phyloP scores from a whole-genome alignment of 2,113 vertebrate species.

The Terrapene triunguis region DNA sequence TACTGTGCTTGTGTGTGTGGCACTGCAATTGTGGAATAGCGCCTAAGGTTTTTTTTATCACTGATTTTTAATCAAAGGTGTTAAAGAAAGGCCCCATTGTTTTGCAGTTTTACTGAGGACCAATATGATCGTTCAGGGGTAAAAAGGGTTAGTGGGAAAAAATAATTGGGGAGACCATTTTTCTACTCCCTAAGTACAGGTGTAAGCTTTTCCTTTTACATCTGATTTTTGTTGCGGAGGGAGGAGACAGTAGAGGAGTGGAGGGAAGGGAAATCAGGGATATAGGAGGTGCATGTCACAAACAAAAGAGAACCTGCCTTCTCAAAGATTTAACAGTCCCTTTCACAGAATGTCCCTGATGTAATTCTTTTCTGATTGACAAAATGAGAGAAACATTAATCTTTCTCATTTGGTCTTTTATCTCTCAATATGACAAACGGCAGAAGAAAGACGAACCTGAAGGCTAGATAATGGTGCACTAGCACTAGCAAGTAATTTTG shows the following conservation, averaged over 20 bases:
- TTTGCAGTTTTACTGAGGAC: not conserved
- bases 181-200: not conserved
- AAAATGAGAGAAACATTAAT: not conserved
- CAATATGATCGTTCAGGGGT: not conserved
- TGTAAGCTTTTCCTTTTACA: not conserved
- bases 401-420: not conserved
- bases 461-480: not conserved
- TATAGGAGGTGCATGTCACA: not conserved
- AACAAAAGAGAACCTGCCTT: not conserved
- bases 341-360: not conserved
- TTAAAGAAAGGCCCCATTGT: not conserved
- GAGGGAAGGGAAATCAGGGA: not conserved
- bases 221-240: not conserved
- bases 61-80: not conserved
- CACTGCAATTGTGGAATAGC: not conserved
- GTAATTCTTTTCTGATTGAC: not conserved
- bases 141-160: not conserved
- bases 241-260: not conserved
- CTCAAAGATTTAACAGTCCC: not conserved
- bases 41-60: accelerated
- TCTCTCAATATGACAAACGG: accelerated
- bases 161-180: not conserved
- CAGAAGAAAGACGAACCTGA: not conserved
- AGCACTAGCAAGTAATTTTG: not conserved
- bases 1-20: not conserved